Evolutionary conservation across 2,797 vertebrate genomes (phyloP).

Genomic region (Notoglanidium macrostoma): DNA sequence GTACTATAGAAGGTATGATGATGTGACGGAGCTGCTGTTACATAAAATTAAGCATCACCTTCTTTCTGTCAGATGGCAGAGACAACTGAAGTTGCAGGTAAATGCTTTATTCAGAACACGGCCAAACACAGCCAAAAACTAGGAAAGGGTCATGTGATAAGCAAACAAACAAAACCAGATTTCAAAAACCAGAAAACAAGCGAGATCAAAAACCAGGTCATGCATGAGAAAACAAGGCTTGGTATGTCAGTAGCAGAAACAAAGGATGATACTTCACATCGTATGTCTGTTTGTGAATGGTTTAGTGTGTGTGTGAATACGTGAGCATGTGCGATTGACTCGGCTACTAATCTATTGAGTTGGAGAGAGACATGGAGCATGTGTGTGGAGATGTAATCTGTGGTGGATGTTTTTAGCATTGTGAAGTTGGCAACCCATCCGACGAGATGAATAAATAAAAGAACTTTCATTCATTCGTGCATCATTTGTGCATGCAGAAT

Average conservation of each 20-base stretch:
- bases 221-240: not conserved
- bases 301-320: not conserved
- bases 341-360: not conserved
- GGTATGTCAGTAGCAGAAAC: too few species aligned
- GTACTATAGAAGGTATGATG: not conserved
- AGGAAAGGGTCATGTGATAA: not conserved
- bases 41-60: not conserved
- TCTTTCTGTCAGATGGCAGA: not conserved
- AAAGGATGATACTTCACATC: not conserved
- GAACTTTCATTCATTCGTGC: too few species aligned
- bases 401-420: not conserved
- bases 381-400: not conserved
- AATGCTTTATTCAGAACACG: not conserved
- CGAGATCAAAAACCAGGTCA: not conserved
- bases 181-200: not conserved
- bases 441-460: too few species aligned
- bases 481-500: too few species aligned
- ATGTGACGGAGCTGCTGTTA: not conserved
- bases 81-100: not conserved
- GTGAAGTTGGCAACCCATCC: too few species aligned
- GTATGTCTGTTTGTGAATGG: not conserved
- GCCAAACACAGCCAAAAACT: not conserved
- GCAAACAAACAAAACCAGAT: not conserved
- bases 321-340: not conserved
- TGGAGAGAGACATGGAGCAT: not conserved